Evolutionary conservation across 2,113 vertebrate species (phyloP).

Genomic region (Regulus satrapa): DNA sequence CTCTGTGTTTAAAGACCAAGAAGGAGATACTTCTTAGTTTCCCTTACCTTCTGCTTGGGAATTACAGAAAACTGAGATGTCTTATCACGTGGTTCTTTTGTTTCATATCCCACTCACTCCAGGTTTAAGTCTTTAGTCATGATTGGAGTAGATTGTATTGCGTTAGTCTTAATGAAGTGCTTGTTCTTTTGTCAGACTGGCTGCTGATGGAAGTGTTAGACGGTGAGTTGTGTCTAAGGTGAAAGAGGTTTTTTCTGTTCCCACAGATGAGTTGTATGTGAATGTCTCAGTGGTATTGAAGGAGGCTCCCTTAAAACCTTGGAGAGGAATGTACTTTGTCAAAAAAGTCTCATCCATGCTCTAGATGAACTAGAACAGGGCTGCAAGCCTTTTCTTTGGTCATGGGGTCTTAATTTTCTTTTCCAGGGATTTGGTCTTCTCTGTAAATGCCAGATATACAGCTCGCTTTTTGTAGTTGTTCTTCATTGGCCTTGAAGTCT

Average conservation of each 20-base stretch:
- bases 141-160: neutral
- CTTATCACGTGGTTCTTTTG: neutral
- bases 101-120: neutral
- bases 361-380: neutral
- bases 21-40: neutral
- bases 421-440: neutral
- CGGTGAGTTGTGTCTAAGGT: neutral
- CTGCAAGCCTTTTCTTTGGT: neutral
- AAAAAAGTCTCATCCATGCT: neutral
- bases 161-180: neutral
- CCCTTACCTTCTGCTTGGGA: neutral
- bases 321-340: neutral
- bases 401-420: neutral
- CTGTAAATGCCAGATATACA: neutral
- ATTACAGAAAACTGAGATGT: neutral
- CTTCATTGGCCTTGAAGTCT: neutral
- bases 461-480: neutral
- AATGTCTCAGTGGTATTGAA: neutral
- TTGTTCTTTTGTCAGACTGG: neutral
- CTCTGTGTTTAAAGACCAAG: neutral
- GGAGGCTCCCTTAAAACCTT: neutral
- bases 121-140: neutral
- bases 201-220: neutral
- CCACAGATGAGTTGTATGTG: neutral
- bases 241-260: neutral